Evolutionary conservation across 2,888 invertebrate genomes (phyloP).

Genomic region (Mimumesa dahlbomi): DNA sequence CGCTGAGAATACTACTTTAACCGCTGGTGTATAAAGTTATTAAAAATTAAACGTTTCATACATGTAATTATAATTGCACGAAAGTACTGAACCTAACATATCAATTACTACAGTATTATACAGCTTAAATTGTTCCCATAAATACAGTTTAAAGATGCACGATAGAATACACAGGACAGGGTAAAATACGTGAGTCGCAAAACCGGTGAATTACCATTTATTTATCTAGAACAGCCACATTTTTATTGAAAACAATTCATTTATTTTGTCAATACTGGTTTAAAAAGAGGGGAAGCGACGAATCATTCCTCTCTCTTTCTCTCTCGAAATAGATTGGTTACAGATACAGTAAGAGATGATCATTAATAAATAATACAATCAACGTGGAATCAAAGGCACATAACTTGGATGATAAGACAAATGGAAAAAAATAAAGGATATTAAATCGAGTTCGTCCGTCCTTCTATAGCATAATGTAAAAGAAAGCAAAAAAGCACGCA

Average conservation of each 20-base stretch:
- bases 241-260: conserved; percentile 69
- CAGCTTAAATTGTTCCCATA: too few relatives aligned
- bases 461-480: conserved; percentile 68
- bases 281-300: conserved; percentile 58
- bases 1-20: too few relatives aligned
- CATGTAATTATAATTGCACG: background rate
- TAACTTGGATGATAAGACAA: conserved; percentile 69
- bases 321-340: conserved; percentile 50
- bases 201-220: conserved; percentile 70
- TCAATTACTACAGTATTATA: too few relatives aligned
- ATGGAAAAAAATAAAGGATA: conserved; percentile 30
- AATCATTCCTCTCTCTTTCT: conserved; percentile 43
- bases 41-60: background rate
- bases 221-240: conserved; percentile 79
- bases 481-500: conserved; percentile 60
- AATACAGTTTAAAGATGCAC: background rate
- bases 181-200: conserved; percentile 12
- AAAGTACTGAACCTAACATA: background rate
- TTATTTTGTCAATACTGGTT: conserved; percentile 71
- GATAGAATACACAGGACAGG: background rate
- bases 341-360: conserved; percentile 63
- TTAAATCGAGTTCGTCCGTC: conserved; percentile 72
- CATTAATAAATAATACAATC: conserved; percentile 76
- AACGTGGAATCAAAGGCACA: conserved; percentile 76
- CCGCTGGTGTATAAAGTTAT: too few relatives aligned